A percentile compares a stretch with the other conserved stretches of the same genome.
Conservation (phyloP, 1,140 invertebrate species). For the Nasonia longicornis region DNA sequence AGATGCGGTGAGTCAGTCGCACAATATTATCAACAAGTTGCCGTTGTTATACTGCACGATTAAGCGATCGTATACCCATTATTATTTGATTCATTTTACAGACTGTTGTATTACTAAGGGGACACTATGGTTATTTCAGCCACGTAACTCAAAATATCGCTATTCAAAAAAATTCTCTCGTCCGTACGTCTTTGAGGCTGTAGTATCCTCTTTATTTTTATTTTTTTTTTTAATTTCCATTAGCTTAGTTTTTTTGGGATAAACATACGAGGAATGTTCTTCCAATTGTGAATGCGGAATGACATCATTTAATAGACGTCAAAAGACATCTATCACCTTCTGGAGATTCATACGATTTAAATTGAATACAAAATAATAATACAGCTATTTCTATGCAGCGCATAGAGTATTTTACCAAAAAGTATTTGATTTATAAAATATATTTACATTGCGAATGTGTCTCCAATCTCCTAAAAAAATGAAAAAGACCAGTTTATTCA, state of each 20-base stretch:
- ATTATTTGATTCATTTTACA: constrained; percentile 38
- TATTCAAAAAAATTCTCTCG: background rate
- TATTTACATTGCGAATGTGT: background rate
- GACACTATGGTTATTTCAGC: constrained; percentile 18
- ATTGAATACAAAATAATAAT: background rate
- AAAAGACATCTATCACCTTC: constrained; percentile 1
- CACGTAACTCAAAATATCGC: background rate
- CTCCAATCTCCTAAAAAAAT: background rate
- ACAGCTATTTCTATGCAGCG: too few species aligned
- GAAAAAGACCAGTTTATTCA: too few species aligned
- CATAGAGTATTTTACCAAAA: too few species aligned
- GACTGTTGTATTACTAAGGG: constrained; percentile 39
- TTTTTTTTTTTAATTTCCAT: constrained; percentile 50
- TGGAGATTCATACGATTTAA: constrained; percentile 33
- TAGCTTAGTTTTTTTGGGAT: constrained; percentile 53
- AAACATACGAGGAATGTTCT: constrained; percentile 66
- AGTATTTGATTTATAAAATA: too few species aligned
- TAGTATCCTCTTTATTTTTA: constrained; percentile 53
- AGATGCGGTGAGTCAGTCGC: constrained; percentile 68
- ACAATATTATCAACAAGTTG: constrained; percentile 60
- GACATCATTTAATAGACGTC: constrained; percentile 44
- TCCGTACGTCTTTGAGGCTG: background rate
- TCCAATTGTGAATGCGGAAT: constrained; percentile 71
- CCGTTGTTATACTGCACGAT: constrained; percentile 68
- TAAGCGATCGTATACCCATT: constrained; percentile 55